Evolutionary conservation across 2,113 vertebrate genomes (phyloP).

Genomic region (Brachypteracias leptosomus): DNA sequence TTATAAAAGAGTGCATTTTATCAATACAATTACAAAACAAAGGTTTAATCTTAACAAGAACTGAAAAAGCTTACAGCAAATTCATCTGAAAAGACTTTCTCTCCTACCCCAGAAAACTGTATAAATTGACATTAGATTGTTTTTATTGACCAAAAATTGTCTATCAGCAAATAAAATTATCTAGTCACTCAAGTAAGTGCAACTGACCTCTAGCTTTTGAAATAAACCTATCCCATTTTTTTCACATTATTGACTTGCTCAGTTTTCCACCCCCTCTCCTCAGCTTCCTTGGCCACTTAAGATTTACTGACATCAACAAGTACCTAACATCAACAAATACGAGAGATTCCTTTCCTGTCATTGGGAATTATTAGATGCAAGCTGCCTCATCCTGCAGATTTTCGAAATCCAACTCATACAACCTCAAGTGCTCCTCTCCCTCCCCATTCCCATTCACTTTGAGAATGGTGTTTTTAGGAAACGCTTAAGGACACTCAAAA

Average conservation of each 20-base stretch:
- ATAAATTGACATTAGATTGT: slow-evolving; percentile 43
- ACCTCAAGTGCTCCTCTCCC: background rate
- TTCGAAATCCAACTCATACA: background rate
- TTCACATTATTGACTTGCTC: background rate
- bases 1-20: slow-evolving; percentile 54
- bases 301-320: slow-evolving; percentile 6
- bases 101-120: background rate
- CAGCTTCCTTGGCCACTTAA: background rate
- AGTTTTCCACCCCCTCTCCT: background rate
- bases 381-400: background rate
- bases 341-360: background rate
- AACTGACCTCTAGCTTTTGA: background rate
- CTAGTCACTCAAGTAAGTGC: background rate
- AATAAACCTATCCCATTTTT: slow-evolving; percentile 3
- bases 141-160: slow-evolving; percentile 43
- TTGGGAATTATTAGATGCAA: background rate
- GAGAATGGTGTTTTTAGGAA: background rate
- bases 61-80: slow-evolving; percentile 54
- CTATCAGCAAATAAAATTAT: slow-evolving; percentile 35
- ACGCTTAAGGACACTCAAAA: background rate
- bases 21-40: slow-evolving; percentile 61
- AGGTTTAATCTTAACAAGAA: slow-evolving; percentile 63
- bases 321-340: background rate
- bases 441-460: background rate
- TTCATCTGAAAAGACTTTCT: slow-evolving; percentile 18